Conservation (phyloP, 2,113 vertebrate genomes). For the Gavia stellata region DNA sequence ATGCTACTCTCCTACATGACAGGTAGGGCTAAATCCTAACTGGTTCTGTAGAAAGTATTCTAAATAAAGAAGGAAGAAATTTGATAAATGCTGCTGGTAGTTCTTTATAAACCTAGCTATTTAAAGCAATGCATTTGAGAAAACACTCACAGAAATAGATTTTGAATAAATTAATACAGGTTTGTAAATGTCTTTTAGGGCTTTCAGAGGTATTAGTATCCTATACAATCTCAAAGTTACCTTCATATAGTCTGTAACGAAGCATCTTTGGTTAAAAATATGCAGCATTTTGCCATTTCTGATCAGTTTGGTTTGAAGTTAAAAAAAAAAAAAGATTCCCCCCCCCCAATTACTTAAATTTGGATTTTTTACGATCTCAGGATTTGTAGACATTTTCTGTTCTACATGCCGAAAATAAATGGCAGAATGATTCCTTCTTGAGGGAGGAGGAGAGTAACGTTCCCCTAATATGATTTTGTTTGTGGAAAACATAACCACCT, state of each 20-base stretch:
- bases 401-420: background rate
- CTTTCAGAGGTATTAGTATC: background rate
- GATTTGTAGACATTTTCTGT: background rate
- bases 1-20: background rate
- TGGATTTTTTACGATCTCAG: background rate
- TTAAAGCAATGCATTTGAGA: background rate
- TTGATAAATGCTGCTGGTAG: background rate
- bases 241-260: background rate
- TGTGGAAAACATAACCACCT: background rate
- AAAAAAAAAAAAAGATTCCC: background rate
- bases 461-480: background rate
- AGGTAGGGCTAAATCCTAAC: conserved; percentile 38
- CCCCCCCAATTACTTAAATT: background rate
- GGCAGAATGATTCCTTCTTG: background rate
- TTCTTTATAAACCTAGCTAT: background rate
- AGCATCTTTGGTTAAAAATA: background rate
- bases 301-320: background rate
- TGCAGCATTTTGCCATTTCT: fast-evolving
- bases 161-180: background rate
- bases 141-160: background rate
- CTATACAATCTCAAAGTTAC: background rate
- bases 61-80: conserved; percentile 2
- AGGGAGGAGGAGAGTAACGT: background rate
- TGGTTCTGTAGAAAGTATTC: conserved; percentile 23
- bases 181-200: background rate